These are phyloP conservation scores for Semnornis frantzii DNA, from an alignment of 2,113 vertebrate genomes.

Conservation along the genomic window DNA sequence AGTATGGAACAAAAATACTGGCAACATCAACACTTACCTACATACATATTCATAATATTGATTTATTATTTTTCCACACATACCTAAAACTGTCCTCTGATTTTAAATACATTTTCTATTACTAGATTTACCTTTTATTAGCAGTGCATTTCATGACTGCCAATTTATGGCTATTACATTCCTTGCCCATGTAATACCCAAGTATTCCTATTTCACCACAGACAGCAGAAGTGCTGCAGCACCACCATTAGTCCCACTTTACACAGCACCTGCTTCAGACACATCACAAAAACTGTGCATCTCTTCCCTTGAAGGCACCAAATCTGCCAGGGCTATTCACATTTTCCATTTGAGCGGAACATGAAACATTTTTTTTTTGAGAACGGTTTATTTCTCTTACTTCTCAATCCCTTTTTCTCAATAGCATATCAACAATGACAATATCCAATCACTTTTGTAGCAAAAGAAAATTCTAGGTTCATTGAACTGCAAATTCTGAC, in stretches of 20 bases:
- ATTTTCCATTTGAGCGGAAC: neutral
- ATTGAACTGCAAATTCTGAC: neutral
- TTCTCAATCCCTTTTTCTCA: neutral
- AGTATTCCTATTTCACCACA: neutral
- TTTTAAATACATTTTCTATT: neutral
- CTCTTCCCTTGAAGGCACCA: fast-evolving
- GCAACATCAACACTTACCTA: neutral
- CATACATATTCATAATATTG: neutral
- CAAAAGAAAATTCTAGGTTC: neutral
- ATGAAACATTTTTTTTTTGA: neutral
- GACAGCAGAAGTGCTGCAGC: conserved; percentile 29
- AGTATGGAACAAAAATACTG: neutral
- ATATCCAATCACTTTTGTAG: neutral
- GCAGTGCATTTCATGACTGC: neutral
- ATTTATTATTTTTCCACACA: neutral
- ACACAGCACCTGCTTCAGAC: neutral
- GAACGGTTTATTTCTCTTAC: neutral
- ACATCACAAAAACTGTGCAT: neutral
- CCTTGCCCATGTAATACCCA: neutral
- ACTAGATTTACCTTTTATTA: neutral
- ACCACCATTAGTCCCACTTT: conserved; percentile 35
- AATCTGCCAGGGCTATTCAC: neutral
- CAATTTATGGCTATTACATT: neutral
- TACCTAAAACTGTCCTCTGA: neutral
- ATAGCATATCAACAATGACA: fast-evolving